Percentiles rank a stretch among this genome's conserved stretches.
These are phyloP conservation scores for Grantiella picta DNA, from an alignment of 2,113 vertebrate species.

Conservation along the genomic window DNA sequence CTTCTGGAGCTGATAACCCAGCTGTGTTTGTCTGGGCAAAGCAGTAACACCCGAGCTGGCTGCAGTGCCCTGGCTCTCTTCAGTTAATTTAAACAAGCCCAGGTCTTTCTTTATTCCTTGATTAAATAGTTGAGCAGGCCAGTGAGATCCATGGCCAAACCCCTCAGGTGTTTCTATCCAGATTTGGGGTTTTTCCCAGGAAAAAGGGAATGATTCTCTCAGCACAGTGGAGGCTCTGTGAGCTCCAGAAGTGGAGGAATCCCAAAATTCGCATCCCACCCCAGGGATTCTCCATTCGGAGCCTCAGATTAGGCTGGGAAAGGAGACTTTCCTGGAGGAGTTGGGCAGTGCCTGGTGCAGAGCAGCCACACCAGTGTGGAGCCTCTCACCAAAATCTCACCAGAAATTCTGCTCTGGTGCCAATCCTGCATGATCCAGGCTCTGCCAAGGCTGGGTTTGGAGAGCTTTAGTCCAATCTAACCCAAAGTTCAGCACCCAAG, in stretches of 20 bases:
- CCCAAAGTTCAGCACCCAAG: rapidly evolving
- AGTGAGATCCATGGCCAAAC: background rate
- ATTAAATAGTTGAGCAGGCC: background rate
- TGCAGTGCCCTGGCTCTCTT: background rate
- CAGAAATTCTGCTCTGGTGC: background rate
- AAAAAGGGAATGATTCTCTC: background rate
- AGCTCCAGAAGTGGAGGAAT: background rate
- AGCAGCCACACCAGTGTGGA: background rate
- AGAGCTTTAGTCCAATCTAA: background rate
- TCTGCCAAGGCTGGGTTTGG: background rate
- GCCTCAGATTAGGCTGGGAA: background rate
- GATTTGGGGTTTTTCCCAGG: background rate
- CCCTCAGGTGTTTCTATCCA: background rate
- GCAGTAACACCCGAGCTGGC: background rate
- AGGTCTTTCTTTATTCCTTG: background rate
- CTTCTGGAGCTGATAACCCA: background rate
- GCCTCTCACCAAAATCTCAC: background rate
- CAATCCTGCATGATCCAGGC: background rate
- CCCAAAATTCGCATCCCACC: background rate
- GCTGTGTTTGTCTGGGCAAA: background rate
- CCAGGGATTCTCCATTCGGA: background rate
- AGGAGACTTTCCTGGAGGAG: background rate
- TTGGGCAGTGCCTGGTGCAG: background rate
- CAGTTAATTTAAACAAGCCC: background rate
- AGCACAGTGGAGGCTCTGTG: background rate